Evolutionary conservation across 2,888 invertebrate genomes (phyloP).

Genomic region (Callyntrura guangdongensis): DNA sequence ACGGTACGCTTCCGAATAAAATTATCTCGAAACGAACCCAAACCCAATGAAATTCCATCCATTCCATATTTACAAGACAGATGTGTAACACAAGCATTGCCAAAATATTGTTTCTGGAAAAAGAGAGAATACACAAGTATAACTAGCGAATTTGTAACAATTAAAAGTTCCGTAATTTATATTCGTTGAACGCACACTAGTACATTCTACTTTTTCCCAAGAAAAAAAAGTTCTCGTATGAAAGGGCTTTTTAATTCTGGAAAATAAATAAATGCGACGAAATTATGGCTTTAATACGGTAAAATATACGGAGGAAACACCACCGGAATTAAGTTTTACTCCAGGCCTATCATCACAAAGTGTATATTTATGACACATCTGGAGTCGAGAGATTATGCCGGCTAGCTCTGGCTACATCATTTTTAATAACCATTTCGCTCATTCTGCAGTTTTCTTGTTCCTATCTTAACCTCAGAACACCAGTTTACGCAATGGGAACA

Average conservation of each 20-base stretch:
- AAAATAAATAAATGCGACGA: constrained; percentile 21
- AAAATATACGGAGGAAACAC: not conserved
- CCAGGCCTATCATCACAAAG: constrained; percentile 12
- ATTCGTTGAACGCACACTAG: not conserved
- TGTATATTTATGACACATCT: constrained; percentile 29
- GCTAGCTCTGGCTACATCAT: constrained; percentile 7
- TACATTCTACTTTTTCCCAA: not conserved
- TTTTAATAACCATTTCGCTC: constrained; percentile 47
- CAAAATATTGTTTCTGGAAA: not conserved
- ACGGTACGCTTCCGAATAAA: too few species aligned
- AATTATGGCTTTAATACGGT: constrained; percentile 34
- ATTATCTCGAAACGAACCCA: too few species aligned
- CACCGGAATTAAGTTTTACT: not conserved
- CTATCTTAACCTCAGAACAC: constrained; percentile 48
- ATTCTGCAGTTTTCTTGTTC: constrained; percentile 37
- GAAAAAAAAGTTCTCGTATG: not conserved
- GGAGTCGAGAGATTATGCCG: constrained; percentile 23
- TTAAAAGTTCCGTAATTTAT: constrained; percentile 21
- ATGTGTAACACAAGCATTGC: too few species aligned
- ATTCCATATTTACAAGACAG: too few species aligned
- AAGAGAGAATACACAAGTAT: too few species aligned
- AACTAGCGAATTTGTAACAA: not conserved
- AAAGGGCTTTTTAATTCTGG: constrained; percentile 1
- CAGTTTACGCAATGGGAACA: constrained; percentile 28
- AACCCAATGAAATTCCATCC: too few species aligned